Percentiles rank a stretch among this genome's conserved stretches.
Conservation (phyloP, 2,888 invertebrate genomes). For the Dolichopus griseipennis region DNA sequence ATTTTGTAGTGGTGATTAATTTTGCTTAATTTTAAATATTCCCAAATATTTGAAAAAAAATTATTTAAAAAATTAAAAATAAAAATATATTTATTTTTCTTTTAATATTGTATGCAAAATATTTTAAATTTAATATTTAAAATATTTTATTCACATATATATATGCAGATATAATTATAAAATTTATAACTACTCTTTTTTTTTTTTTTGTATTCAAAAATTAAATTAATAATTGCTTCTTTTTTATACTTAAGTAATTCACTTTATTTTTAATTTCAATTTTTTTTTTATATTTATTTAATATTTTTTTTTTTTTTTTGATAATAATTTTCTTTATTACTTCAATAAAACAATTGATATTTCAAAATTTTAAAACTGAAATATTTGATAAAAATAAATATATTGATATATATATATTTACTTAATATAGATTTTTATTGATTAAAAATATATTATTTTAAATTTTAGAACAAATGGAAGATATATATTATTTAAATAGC, state of each 20-base stretch:
- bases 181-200: too few species aligned
- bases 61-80: not conserved
- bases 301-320: too few species aligned
- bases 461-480: too few species aligned
- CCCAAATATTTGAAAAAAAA: not conserved
- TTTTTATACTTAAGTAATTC: not conserved
- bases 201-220: not conserved
- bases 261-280: not conserved
- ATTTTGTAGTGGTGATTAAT: slow-evolving; percentile 36
- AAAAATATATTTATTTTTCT: not conserved
- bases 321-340: too few species aligned
- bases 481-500: too few species aligned
- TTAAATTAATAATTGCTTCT: not conserved
- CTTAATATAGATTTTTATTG: too few species aligned
- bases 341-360: too few species aligned
- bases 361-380: too few species aligned
- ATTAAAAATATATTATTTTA: too few species aligned
- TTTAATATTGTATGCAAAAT: not conserved
- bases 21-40: not conserved
- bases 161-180: not conserved
- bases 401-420: too few species aligned
- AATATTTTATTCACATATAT: not conserved
- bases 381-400: too few species aligned
- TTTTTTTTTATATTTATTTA: not conserved
- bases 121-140: not conserved